These are phyloP conservation scores for Haplochromis burtoni DNA, from an alignment of 2,113 vertebrate genomes.

Conservation along the genomic window DNA sequence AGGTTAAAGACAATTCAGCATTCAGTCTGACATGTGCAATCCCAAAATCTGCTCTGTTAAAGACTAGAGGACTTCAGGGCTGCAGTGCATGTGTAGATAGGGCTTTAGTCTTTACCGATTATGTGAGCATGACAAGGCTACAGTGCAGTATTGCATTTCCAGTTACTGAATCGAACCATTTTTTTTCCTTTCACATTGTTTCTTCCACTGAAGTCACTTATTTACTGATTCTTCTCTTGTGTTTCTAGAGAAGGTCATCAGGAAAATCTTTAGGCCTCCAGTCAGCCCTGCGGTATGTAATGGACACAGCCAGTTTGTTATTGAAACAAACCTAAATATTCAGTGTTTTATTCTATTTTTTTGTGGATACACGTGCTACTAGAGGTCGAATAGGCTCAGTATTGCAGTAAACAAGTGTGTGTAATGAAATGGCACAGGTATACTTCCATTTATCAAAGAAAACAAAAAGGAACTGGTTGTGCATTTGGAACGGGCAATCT, in stretches of 20 bases:
- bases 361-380: not conserved
- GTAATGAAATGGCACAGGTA: not conserved
- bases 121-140: not conserved
- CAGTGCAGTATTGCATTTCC: not conserved
- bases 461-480: not conserved
- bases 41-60: not conserved
- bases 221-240: constrained; percentile 3
- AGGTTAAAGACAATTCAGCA: not conserved
- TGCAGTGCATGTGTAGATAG: not conserved
- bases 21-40: not conserved
- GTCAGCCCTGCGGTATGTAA: constrained; percentile 43
- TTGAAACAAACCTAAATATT: not conserved
- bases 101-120: not conserved
- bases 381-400: not conserved
- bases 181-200: not conserved
- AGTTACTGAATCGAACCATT: not conserved
- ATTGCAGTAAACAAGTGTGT: not conserved
- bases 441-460: not conserved
- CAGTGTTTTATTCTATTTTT: not conserved
- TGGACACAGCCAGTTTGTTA: not conserved
- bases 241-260: constrained; percentile 49
- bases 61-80: not conserved
- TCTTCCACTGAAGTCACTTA: not conserved
- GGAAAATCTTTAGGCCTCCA: constrained; percentile 38
- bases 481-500: not conserved